These are phyloP conservation scores for Malurus cyaneus DNA, from an alignment of 2,113 vertebrate species.

Conservation along the genomic window DNA sequence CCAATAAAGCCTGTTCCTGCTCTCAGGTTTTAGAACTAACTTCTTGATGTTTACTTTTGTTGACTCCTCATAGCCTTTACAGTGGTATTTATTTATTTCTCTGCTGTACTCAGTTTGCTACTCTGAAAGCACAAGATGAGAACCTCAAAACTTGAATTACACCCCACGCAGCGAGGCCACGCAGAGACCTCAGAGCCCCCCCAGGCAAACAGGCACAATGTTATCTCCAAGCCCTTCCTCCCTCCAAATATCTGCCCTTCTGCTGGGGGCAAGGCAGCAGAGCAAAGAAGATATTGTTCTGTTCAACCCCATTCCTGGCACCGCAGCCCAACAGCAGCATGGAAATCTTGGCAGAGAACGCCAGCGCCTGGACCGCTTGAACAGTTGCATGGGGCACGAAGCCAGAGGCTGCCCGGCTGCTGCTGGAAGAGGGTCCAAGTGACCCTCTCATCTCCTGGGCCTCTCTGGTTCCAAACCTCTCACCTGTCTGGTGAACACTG, in stretches of 20 bases:
- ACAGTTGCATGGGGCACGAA: neutral
- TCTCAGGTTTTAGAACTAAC: neutral
- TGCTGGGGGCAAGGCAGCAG: neutral
- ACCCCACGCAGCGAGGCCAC: rapidly evolving
- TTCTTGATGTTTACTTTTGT: neutral
- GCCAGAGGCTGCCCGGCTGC: conserved; percentile 35
- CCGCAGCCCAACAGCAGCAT: neutral
- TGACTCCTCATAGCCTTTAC: neutral
- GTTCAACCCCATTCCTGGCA: conserved; percentile 3
- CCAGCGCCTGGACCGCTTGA: neutral
- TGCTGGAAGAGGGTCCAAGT: neutral
- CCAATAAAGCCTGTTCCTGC: neutral
- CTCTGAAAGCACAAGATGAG: neutral
- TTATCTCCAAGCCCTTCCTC: neutral
- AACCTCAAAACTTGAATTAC: neutral
- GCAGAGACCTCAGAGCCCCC: neutral
- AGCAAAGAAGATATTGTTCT: conserved; percentile 17
- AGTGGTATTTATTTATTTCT: neutral
- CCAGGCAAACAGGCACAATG: neutral
- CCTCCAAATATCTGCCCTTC: neutral
- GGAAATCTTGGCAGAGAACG: neutral
- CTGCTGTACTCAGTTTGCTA: neutral
- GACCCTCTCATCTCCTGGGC: neutral
- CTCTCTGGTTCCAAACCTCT: neutral
- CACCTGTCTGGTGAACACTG: neutral